phyloP scores from a whole-genome alignment of 2,113 vertebrate species.

The Perccottus glenii region DNA sequence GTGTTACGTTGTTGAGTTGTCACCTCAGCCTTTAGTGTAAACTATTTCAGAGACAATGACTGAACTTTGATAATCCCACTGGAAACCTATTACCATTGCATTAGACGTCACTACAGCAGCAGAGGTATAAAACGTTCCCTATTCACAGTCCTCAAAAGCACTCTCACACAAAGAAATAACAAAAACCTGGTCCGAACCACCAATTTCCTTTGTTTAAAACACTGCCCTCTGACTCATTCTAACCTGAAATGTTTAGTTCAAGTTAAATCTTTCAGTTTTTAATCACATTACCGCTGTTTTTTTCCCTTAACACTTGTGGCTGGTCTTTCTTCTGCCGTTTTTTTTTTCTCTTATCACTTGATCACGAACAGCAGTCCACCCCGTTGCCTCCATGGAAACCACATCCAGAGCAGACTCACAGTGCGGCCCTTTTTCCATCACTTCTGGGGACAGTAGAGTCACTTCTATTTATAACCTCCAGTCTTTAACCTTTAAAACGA shows the following conservation, averaged over 20 bases:
- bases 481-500: constrained; percentile 3
- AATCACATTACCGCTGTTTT: not conserved
- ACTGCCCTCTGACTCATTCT: too few relatives aligned
- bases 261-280: too few relatives aligned
- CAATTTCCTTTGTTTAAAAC: too few relatives aligned
- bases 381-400: constrained; percentile 58
- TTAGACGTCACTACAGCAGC: not conserved
- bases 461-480: not conserved
- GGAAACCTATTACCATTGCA: not conserved
- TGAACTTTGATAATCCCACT: not conserved
- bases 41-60: not conserved
- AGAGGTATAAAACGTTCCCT: not conserved
- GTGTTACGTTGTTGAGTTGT: not conserved
- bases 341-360: constrained; percentile 33
- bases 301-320: constrained; percentile 18
- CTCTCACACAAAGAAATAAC: not conserved
- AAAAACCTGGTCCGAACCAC: not conserved
- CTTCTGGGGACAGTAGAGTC: not conserved
- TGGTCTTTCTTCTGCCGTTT: constrained; percentile 14
- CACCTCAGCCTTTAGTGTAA: not conserved
- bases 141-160: too few relatives aligned
- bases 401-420: constrained; percentile 40
- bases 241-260: too few relatives aligned
- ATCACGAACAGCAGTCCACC: constrained; percentile 50
- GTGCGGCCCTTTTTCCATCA: not conserved